Percentiles rank a stretch among this genome's conserved stretches.
Conservation (phyloP, 2,113 vertebrate species). For the Anser cygnoides region DNA sequence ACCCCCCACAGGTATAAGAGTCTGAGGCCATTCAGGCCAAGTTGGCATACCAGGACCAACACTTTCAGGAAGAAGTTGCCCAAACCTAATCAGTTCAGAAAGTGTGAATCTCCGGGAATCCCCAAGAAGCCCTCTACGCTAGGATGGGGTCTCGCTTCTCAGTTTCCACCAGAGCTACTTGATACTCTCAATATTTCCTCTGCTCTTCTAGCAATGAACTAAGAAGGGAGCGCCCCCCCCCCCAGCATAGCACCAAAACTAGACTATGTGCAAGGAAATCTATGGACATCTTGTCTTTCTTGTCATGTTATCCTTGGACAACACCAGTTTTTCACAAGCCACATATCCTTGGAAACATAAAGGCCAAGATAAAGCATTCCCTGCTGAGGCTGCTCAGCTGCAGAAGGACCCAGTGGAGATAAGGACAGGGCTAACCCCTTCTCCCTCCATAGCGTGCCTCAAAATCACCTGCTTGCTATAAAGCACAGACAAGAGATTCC, state of each 20-base stretch:
- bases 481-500: background rate
- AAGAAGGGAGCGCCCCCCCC: background rate
- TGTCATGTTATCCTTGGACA: background rate
- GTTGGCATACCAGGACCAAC: background rate
- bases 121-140: background rate
- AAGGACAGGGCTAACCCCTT: background rate
- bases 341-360: background rate
- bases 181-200: background rate
- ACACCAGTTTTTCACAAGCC: background rate
- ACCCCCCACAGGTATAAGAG: fast-evolving
- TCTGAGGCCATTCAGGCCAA: background rate
- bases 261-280: background rate
- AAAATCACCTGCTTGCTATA: background rate
- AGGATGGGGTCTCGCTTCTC: background rate
- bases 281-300: background rate
- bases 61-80: background rate
- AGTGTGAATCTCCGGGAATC: background rate
- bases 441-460: background rate
- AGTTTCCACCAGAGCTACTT: background rate
- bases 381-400: background rate
- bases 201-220: background rate
- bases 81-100: background rate
- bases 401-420: background rate
- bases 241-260: background rate
- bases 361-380: background rate